phyloP scores from a whole-genome alignment of 1,140 invertebrate genomes.

The Coboldia fuscipes region DNA sequence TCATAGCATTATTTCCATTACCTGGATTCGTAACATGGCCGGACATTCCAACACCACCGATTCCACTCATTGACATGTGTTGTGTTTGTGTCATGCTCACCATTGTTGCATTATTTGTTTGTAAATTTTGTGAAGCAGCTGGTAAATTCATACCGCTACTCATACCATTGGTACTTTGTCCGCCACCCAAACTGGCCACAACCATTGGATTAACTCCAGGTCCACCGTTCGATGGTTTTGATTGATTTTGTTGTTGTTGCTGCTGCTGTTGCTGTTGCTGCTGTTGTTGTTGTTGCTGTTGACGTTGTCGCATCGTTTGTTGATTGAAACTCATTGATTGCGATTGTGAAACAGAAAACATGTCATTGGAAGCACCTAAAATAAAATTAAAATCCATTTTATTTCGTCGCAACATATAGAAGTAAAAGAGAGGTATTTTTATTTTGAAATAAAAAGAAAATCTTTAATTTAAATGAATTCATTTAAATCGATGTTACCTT shows the following conservation, averaged over 20 bases:
- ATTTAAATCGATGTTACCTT: conserved; percentile 8
- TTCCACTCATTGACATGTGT: not conserved
- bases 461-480: no score
- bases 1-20: conserved; percentile 1
- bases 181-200: conserved; percentile 4
- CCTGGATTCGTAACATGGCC: not conserved
- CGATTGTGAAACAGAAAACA: conserved; percentile 51
- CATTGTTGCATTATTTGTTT: not conserved
- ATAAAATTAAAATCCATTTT: no score
- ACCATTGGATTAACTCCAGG: conserved; percentile 8
- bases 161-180: not conserved
- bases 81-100: not conserved
- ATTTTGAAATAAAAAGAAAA: no score
- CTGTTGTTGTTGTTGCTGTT: conserved; percentile 18
- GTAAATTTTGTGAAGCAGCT: no score
- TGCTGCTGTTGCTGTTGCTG: conserved; percentile 15
- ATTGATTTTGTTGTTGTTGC: conserved; percentile 14
- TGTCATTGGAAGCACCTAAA: conserved; percentile 33
- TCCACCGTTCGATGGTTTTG: conserved; percentile 13
- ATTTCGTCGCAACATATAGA: no score
- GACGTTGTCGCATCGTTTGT: conserved; percentile 33
- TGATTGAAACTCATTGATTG: conserved; percentile 69
- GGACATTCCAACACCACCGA: not conserved
- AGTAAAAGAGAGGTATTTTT: no score
- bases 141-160: not conserved